Base-by-base conservation (phyloP, 2,797 vertebrate species). In the Gephyroberyx darwinii region DNA sequence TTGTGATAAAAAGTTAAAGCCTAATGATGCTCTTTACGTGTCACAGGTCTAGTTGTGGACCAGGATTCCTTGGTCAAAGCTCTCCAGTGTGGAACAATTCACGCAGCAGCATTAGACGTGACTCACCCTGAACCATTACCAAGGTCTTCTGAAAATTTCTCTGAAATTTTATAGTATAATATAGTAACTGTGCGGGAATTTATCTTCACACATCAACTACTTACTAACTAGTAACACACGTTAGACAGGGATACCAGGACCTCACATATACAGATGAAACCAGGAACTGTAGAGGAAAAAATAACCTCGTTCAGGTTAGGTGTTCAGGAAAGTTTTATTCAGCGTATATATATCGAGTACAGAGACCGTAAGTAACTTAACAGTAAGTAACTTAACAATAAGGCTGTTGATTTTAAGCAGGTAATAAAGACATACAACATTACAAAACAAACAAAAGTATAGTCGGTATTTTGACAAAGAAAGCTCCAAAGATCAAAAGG, bases 21-120 rank as follows among this genome's bases (percentile, higher is more conserved):
- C 19, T 26, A 20, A 65, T 35, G 4, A 3, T 63, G 5, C 4
- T 41, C 8, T 20, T 31, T 59, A 41, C 3, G 16, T 26, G 17
- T 60, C 70, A 72, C 74, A 95, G 95, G 95, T 76, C 82, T 77
- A 12, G 87, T 95, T 16, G 83, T 95, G 74, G 93, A 95, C 84
- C 95, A 95, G 74, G 94, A 93, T 1, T 93, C 93, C 19, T 86
- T 95, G 71, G 90, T 93, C 37, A 66, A 92, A 79, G 94, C 93
- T 14, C 93, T 96, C 52, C 86, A 91, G 69, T 88, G 85, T 0
- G 77, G 90, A 72, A 64, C 79, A 5, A 94, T 96, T 69, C 77
- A 69, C 66, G 93, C 90, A 3, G 95, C 94, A 5, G 95, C 88
- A 1, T 78, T 95, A 76, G 95, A 96, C 17, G 94, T 96, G 81